Evolutionary conservation across 2,797 vertebrate genomes (phyloP), one percentile per base, ranked within the genome.

Genomic region (Chloroceryle amazona): DNA sequence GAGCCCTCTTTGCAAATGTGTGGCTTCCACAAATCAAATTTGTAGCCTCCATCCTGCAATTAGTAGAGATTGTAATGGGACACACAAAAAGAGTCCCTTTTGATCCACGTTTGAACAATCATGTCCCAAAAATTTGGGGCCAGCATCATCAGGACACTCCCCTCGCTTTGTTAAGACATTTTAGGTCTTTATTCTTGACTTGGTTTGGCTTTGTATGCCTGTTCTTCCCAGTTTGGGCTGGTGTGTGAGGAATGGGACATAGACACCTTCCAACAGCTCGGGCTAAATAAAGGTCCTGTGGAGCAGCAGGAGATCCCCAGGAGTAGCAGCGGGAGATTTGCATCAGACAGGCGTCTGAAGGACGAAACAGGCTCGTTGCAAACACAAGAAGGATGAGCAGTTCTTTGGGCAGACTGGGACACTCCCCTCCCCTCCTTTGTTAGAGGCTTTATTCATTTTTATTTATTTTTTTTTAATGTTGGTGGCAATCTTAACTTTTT

Each of bases 131-230:
- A 26, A 17, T 17, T 4, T 42, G 37, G 28, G 58, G 8, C 9
- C 28, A 0, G 0, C 44, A 17, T 23, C 25, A 13, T 39, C 55
- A 42, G 13, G 0, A 0, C 55, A 8, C 16, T 83, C 29, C 12
- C 29, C 22, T 16, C 0, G 0, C 41, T 65, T 37, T 11, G 26
- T 26, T 44, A 57, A 14, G 1, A 1, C 11, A 5, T 46, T 78
- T 75, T 37, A 70, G 44, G 54, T 18, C 33, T 25, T 51, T 23
- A 8, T 60, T 33, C 0, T 0, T 76, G 37, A 60, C 39, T 31
- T 2, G 0, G 58, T 89, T 79, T 20, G 73, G 66, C 39, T 92
- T 96, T 29, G 44, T 52, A 44, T 57, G 28, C 57, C 29, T 15
- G 11, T 18, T 60, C 13, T n/a, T 65, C 39, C 76, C 42, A n/a